phyloP scores from a whole-genome alignment of 2,797 vertebrate species.

The Coregonus ussuriensis region DNA sequence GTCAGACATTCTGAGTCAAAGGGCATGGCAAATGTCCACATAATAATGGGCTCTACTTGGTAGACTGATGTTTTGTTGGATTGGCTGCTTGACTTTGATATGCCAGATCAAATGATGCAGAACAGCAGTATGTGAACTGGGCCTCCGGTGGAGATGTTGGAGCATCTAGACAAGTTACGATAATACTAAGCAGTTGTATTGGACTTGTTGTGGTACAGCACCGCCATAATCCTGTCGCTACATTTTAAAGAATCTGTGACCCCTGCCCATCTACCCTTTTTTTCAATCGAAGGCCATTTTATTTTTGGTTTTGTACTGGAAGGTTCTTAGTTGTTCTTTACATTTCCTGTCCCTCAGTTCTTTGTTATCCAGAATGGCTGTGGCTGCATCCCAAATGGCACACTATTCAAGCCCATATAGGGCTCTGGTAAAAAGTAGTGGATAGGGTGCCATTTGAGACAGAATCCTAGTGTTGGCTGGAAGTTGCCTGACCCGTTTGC shows the following conservation, averaged over 20 bases:
- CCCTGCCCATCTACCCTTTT: not conserved
- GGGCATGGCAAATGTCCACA: not conserved
- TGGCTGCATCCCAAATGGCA: not conserved
- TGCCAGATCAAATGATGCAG: constrained; percentile 21
- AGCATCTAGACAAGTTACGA: not conserved
- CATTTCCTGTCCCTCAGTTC: not conserved
- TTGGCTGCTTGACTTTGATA: not conserved
- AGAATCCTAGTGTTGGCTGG: not conserved
- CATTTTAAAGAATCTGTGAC: not conserved
- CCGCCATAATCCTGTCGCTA: not conserved
- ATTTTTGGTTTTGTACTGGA: not conserved
- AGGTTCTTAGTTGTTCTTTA: not conserved
- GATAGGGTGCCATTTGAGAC: not conserved
- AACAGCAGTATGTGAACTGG: not conserved
- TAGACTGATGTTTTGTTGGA: not conserved
- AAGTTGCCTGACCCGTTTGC: constrained; percentile 1
- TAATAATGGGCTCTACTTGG: not conserved
- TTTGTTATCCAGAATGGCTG: not conserved
- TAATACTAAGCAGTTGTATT: not conserved
- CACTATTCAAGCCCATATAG: not conserved
- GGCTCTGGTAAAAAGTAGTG: not conserved
- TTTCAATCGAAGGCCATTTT: not conserved
- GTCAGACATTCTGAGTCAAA: not conserved
- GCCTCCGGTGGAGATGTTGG: not conserved
- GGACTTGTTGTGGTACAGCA: not conserved